Base-by-base conservation (phyloP, 2,113 vertebrate genomes). In the Odobenus rosmarus region DNA sequence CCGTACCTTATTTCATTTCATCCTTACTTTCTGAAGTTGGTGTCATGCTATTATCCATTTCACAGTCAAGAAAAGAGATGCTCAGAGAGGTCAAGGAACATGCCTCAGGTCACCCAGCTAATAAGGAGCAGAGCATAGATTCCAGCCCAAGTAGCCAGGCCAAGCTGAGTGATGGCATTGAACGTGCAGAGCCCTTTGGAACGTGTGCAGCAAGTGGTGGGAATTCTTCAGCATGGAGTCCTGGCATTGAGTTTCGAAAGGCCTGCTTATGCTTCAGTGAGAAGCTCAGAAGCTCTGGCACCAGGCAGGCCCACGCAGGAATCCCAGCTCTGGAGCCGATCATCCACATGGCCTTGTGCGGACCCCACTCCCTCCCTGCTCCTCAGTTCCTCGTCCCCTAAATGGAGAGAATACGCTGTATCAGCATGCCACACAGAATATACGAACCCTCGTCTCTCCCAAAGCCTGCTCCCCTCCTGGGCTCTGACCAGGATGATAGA, bases 341-440 rank as follows among this genome's bases (percentile, higher is more conserved):
- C 3, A 33, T 11, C 46, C 72, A 18, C 9, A 7, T 0, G 0
- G 39, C 33, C 36, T 86, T 36, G 10, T 12, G 59, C 13, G 12
- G 15, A n/a, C 7, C 18, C 18, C 0, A 16, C 69, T n/a, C 10
- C 14, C 12, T 42, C 69, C 42, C 24, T 21, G 42, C 31, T 18
- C 36, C 62, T 53, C 12, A 0, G 91, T 7, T 19, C n/a, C 36
- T 51, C 21, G 1, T 7, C 24, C 64, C 82, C 64, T 49, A 55
- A 16, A 33, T 21, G 39, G 62, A 67, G n/a, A 24, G 12, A 19
- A 72, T 4, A 19, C 1, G 1, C 31, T 7, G 0, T 23, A 4
- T 9, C 39, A 6, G 2, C 0, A 1, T 31, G 4, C 19, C 21
- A 0, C 26, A 19, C 4, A 13, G 26, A 21, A 81, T 5, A 5